Percentiles rank a stretch among this genome's conserved stretches.
Evolutionary conservation across 2,888 invertebrate species (phyloP).

Genomic region (Rhamnusium bicolor): DNA sequence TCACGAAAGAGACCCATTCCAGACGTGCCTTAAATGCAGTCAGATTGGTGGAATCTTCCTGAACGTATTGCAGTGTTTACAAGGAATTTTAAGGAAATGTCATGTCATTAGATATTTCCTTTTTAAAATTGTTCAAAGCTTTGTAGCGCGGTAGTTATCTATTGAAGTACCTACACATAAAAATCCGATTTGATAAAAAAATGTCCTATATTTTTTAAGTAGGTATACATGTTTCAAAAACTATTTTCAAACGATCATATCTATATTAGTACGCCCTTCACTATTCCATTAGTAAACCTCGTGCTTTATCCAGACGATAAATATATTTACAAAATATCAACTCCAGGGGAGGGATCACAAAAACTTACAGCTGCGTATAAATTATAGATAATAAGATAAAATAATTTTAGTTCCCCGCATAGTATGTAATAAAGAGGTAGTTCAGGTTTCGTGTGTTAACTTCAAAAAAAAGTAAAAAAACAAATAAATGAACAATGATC

Average conservation of each 20-base stretch:
- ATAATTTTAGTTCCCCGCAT: conserved; percentile 7
- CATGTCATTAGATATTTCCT: background rate
- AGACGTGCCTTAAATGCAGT: too few species aligned
- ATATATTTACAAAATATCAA: background rate
- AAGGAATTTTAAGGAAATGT: too few species aligned
- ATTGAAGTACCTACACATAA: background rate
- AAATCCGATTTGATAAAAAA: background rate
- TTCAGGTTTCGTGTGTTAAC: background rate
- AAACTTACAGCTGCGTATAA: conserved; percentile 13
- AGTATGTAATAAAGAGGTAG: background rate
- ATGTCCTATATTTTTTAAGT: background rate
- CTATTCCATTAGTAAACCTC: background rate
- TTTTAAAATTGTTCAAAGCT: background rate
- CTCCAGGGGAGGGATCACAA: conserved; percentile 1
- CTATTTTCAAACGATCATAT: background rate
- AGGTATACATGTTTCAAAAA: background rate
- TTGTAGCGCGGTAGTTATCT: background rate
- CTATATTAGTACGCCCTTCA: background rate
- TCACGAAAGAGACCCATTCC: too few species aligned
- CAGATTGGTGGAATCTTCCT: too few species aligned
- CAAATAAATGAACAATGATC: conserved; percentile 16
- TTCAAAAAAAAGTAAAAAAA: background rate
- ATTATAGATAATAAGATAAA: conserved; percentile 15
- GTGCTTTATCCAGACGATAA: conserved; percentile 9
- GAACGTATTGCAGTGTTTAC: too few species aligned